A percentile compares a stretch with the other conserved stretches of the same genome.
Conservation (phyloP, 2,113 vertebrate species). For the Anolis sagrei region DNA sequence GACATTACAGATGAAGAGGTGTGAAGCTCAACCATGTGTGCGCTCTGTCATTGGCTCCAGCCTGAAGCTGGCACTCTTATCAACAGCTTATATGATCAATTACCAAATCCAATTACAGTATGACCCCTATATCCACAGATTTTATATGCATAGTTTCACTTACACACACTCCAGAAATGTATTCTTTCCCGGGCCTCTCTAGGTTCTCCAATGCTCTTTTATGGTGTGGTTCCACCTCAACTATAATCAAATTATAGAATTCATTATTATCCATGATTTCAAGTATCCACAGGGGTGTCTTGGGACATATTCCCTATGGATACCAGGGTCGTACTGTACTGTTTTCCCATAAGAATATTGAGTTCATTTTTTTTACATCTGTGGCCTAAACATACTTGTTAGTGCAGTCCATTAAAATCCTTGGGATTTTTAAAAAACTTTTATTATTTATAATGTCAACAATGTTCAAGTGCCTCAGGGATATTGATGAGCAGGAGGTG, state of each 20-base stretch:
- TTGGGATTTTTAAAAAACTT: conserved; percentile 43
- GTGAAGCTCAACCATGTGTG: neutral
- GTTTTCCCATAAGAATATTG: conserved; percentile 44
- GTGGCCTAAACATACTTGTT: conserved; percentile 45
- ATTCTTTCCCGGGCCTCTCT: too few relatives aligned
- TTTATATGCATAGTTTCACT: too few relatives aligned
- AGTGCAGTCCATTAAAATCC: conserved; percentile 68
- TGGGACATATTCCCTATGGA: too few relatives aligned
- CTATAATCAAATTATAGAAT: too few relatives aligned
- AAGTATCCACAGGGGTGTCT: too few relatives aligned
- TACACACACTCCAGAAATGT: too few relatives aligned
- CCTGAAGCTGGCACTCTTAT: neutral
- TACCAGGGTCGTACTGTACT: too few relatives aligned
- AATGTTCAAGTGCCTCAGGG: conserved; percentile 91
- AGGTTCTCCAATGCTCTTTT: too few relatives aligned
- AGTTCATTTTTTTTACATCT: conserved; percentile 53
- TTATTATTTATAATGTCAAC: conserved; percentile 80
- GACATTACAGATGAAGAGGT: neutral
- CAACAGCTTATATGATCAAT: conserved; percentile 40
- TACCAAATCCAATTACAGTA: conserved; percentile 38
- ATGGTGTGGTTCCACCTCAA: too few relatives aligned
- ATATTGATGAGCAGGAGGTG: conserved; percentile 88
- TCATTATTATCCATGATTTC: too few relatives aligned
- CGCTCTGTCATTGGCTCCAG: neutral
- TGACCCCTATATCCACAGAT: too few relatives aligned